phyloP scores from a whole-genome alignment of 53 echinoderm and acorn worm genomes.

The Actinopyga echinites region DNA sequence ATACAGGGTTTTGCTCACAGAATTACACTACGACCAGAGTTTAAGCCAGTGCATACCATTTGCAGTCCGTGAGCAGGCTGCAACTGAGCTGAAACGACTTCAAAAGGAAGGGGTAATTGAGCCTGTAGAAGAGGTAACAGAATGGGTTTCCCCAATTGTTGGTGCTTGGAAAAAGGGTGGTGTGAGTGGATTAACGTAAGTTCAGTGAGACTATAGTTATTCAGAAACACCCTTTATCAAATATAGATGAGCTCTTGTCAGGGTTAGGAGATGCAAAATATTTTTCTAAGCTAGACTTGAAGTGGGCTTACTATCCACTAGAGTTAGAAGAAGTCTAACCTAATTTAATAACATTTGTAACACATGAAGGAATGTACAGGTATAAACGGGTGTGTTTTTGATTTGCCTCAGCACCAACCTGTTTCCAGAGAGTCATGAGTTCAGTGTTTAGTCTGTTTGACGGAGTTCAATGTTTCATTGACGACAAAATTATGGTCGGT shows the following conservation, averaged over 20 bases:
- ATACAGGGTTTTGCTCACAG: constrained; percentile 4
- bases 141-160: neutral
- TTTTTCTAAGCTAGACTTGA: constrained; percentile 67
- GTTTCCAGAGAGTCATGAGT: constrained; percentile 38
- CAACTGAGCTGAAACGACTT: constrained; percentile 47
- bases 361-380: constrained; percentile 56
- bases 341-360: constrained; percentile 68
- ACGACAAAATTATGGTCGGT: too few species aligned
- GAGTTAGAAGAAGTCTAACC: constrained; percentile 37
- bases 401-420: constrained; percentile 58
- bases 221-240: constrained; percentile 58
- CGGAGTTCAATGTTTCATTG: too few species aligned
- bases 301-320: constrained; percentile 64
- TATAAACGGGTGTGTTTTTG: constrained; percentile 57
- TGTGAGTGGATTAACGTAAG: constrained; percentile 51
- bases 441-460: too few species aligned
- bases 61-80: constrained; percentile 35
- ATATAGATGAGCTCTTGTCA: constrained; percentile 62
- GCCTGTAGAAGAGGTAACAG: neutral
- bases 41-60: neutral
- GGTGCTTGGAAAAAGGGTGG: constrained; percentile 35
- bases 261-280: constrained; percentile 25
- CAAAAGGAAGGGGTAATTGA: constrained; percentile 39
- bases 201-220: constrained; percentile 62
- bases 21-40: neutral